Conservation (phyloP, 2,797 vertebrate species). For the Austrolebias charrua region DNA sequence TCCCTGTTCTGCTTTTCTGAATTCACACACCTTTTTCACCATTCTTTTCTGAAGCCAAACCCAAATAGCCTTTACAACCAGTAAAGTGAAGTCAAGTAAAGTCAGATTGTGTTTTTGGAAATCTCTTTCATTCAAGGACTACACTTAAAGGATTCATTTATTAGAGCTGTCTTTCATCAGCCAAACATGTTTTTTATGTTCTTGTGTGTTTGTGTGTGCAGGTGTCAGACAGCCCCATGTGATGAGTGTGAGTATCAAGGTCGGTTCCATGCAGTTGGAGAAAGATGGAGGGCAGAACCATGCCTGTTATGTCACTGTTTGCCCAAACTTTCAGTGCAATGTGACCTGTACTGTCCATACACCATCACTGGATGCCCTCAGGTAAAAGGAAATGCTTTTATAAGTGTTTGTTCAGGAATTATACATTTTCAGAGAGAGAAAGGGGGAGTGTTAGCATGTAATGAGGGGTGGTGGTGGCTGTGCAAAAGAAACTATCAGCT, state of each 20-base stretch:
- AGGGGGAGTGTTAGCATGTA: neutral
- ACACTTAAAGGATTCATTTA: neutral
- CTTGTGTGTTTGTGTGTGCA: conserved; percentile 40
- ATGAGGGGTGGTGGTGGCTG: neutral
- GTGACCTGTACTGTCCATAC: conserved; percentile 81
- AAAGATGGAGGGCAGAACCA: conserved; percentile 81
- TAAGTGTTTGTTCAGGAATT: neutral
- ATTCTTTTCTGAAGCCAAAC: neutral
- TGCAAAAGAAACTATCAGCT: no score
- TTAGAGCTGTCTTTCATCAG: neutral
- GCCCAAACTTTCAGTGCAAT: conserved; percentile 72
- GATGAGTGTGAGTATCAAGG: conserved; percentile 80
- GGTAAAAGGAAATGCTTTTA: conserved; percentile 69
- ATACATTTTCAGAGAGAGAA: no score
- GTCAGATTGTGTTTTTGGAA: neutral
- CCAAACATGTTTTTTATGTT: neutral
- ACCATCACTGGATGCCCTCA: conserved; percentile 78
- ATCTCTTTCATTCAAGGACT: neutral
- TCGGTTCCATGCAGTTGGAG: conserved; percentile 67
- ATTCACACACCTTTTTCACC: no score
- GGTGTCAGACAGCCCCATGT: conserved; percentile 86
- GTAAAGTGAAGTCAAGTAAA: neutral
- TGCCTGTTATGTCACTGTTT: conserved; percentile 87
- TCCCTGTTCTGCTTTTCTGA: neutral
- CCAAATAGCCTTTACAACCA: neutral